Evolutionary conservation across 2,113 vertebrate genomes (phyloP).

Genomic region (Reinhardtius hippoglossoides): DNA sequence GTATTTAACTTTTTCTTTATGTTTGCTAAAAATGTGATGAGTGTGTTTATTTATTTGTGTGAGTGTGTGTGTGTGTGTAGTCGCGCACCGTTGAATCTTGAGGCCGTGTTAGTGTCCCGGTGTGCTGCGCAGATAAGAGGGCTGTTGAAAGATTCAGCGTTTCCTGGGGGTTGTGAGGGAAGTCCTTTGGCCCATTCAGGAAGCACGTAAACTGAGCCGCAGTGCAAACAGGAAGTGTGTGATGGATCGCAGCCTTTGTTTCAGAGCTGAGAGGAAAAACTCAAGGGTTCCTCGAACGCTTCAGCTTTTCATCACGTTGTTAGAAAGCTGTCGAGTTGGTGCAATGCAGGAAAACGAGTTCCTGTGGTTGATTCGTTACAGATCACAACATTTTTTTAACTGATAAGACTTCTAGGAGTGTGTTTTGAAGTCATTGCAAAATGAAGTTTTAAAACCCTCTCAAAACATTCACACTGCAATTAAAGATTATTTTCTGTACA

Average conservation of each 20-base stretch:
- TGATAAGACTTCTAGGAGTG: no score
- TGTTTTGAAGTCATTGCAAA: neutral
- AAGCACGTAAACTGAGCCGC: slow-evolving; percentile 70
- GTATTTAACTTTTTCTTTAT: no score
- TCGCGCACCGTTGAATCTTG: slow-evolving; percentile 24
- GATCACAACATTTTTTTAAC: no score
- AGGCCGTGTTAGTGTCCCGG: slow-evolving; percentile 39
- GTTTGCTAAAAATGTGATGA: no score
- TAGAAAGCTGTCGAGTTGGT: slow-evolving; percentile 41
- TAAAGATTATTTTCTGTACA: no score
- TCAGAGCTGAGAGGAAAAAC: slow-evolving; percentile 45
- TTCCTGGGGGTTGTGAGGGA: slow-evolving; percentile 55
- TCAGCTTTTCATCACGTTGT: slow-evolving; percentile 26
- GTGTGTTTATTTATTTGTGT: neutral
- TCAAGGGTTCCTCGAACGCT: slow-evolving; percentile 44
- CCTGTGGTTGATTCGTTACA: neutral
- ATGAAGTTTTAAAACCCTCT: neutral
- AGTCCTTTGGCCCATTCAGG: slow-evolving; percentile 68
- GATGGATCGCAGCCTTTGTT: slow-evolving; percentile 65
- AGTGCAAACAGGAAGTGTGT: slow-evolving; percentile 72
- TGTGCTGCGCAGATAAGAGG: slow-evolving; percentile 68
- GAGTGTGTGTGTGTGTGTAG: slow-evolving; percentile 12
- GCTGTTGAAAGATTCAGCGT: slow-evolving; percentile 51
- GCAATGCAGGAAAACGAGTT: slow-evolving; percentile 30
- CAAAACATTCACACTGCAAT: no score